Evolutionary conservation across 2,888 invertebrate species (phyloP).

Genomic region (Eristalis intricaria): DNA sequence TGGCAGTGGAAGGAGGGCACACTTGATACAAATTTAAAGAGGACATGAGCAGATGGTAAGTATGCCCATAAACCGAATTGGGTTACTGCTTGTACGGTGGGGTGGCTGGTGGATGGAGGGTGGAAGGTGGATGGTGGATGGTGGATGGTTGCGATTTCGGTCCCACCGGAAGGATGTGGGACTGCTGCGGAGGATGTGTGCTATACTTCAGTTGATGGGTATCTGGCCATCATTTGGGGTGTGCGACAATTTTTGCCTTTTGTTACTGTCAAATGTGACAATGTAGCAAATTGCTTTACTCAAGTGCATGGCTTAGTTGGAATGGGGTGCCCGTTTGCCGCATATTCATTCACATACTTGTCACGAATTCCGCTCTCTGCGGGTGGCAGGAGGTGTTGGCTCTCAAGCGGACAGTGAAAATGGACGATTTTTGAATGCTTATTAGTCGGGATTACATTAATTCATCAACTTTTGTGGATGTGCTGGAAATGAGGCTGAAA

Average conservation of each 20-base stretch:
- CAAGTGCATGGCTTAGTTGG: background rate
- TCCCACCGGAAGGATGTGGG: background rate
- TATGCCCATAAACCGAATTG: slow-evolving; percentile 57
- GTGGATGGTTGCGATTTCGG: background rate
- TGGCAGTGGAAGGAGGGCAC: slow-evolving; percentile 29
- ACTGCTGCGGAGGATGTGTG: background rate
- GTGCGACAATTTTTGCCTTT: background rate
- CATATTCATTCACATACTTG: background rate
- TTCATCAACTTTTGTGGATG: background rate
- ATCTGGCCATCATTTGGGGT: background rate
- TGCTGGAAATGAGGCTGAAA: background rate
- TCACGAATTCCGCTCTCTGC: background rate
- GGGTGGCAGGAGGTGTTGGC: background rate
- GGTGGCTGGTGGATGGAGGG: background rate
- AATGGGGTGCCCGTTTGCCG: background rate
- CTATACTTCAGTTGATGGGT: background rate
- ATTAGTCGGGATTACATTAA: background rate
- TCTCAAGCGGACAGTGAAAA: background rate
- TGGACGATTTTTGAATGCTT: background rate
- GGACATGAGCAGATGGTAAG: slow-evolving; percentile 34
- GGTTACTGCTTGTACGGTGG: background rate
- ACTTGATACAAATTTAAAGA: slow-evolving; percentile 53
- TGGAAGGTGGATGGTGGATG: background rate
- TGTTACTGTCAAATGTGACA: background rate
- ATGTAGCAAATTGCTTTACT: background rate